Evolutionary conservation across 1,140 invertebrate genomes (phyloP).

Genomic region (Asbolus verrucosus): DNA sequence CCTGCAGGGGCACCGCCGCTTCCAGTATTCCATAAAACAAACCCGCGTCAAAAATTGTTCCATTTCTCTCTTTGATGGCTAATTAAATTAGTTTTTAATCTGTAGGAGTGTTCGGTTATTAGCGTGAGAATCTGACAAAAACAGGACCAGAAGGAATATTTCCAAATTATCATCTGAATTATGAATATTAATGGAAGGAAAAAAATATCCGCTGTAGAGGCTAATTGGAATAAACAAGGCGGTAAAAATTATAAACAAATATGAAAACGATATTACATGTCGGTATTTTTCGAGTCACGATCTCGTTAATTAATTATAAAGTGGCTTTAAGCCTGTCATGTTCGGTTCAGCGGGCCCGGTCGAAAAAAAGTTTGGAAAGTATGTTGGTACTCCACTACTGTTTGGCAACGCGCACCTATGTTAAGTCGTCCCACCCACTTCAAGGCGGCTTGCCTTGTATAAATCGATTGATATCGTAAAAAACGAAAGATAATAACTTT

Average conservation of each 20-base stretch:
- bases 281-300: conserved; percentile 25
- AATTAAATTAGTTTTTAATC: conserved; percentile 6
- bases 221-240: conserved; percentile 20
- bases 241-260: conserved; percentile 33
- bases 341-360: conserved; percentile 4
- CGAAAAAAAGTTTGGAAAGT: conserved; percentile 19
- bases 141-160: conserved; percentile 2
- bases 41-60: neutral
- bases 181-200: conserved; percentile 19
- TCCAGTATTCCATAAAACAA: too few species aligned
- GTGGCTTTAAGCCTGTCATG: conserved; percentile 24
- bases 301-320: conserved; percentile 37
- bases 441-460: neutral
- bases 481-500: neutral
- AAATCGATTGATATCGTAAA: conserved; percentile 17
- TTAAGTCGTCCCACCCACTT: conserved; percentile 7
- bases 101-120: neutral
- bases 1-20: too few species aligned
- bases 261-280: conserved; percentile 24
- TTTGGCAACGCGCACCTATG: neutral
- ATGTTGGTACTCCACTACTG: neutral
- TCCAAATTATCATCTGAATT: conserved; percentile 16
- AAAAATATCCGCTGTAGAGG: conserved; percentile 10
- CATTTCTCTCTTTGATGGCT: neutral
- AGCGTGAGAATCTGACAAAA: conserved; percentile 1